Percentiles rank a stretch among this genome's conserved stretches.
phyloP scores from a whole-genome alignment of 2,888 invertebrate genomes.

The Stegana nigrithorax region DNA sequence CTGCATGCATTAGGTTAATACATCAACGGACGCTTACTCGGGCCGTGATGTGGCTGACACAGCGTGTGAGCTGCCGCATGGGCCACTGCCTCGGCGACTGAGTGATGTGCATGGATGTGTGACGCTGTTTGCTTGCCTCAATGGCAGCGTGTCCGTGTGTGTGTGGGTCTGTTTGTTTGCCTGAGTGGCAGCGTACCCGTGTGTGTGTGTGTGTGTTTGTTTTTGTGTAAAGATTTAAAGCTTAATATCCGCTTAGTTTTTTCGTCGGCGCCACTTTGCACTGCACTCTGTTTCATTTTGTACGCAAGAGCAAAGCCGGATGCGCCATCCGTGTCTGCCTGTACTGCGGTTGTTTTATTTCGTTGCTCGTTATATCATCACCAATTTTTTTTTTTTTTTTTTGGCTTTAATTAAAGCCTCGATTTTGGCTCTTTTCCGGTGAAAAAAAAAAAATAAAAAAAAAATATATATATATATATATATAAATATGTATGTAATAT shows the following conservation, averaged over 20 bases:
- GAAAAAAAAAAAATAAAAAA: too few species aligned
- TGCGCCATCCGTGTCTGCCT: too few species aligned
- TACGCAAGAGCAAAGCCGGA: too few species aligned
- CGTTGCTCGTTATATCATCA: background rate
- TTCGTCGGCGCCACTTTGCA: background rate
- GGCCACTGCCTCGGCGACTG: background rate
- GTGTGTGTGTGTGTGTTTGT: background rate
- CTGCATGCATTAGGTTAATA: slow-evolving; percentile 18
- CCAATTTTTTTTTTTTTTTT: background rate
- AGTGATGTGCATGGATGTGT: background rate
- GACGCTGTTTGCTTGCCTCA: background rate
- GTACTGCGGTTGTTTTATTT: too few species aligned
- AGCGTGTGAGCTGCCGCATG: background rate
- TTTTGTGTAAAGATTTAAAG: slow-evolving; percentile 9
- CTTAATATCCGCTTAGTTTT: background rate
- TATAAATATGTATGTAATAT: too few species aligned
- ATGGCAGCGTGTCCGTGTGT: background rate
- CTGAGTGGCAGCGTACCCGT: background rate
- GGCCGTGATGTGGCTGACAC: too few species aligned
- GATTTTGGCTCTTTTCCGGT: too few species aligned
- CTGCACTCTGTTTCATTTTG: background rate
- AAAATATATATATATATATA: too few species aligned
- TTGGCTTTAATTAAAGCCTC: background rate
- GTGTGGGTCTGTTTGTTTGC: background rate
- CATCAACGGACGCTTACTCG: slow-evolving; percentile 13